These are phyloP conservation scores for Epiblema foenella DNA, from an alignment of 2,888 invertebrate genomes.

Conservation along the genomic window DNA sequence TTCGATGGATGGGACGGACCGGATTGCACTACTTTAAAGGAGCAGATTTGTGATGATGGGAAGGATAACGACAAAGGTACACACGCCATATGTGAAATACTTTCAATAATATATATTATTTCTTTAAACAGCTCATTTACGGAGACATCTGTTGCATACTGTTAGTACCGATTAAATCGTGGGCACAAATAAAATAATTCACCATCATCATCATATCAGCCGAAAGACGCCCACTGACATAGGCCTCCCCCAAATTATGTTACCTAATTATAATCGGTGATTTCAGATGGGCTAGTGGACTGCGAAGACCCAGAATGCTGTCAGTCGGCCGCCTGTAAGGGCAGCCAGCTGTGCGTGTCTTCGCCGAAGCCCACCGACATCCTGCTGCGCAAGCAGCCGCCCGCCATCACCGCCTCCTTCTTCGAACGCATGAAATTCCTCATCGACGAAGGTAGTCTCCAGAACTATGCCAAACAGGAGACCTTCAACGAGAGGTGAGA, in stretches of 20 bases:
- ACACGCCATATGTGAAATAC: slow-evolving; percentile 42
- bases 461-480: slow-evolving; percentile 97
- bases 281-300: slow-evolving; percentile 96
- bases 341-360: slow-evolving; percentile 95
- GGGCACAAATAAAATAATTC: too few relatives aligned
- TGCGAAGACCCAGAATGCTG: slow-evolving; percentile 99
- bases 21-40: slow-evolving; percentile 96
- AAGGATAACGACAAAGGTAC: slow-evolving; percentile 98
- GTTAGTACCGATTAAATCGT: not conserved
- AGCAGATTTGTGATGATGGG: slow-evolving; percentile 96
- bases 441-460: slow-evolving; percentile 98
- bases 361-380: slow-evolving; percentile 98
- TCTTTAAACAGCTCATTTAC: too few relatives aligned
- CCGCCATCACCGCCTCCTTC: slow-evolving; percentile 98
- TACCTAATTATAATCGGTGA: slow-evolving; percentile 46
- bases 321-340: slow-evolving; percentile 91
- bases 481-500: slow-evolving; percentile 98
- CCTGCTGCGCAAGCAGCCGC: slow-evolving; percentile 96
- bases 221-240: too few relatives aligned
- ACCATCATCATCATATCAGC: too few relatives aligned
- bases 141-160: too few relatives aligned
- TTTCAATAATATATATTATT: not conserved
- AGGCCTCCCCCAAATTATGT: not conserved
- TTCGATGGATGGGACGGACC: slow-evolving; percentile 97
- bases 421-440: slow-evolving; percentile 99